Evolutionary conservation across 2,888 invertebrate species (phyloP), one percentile per base, ranked within the genome.

Genomic region (Brachylomia viminalis): DNA sequence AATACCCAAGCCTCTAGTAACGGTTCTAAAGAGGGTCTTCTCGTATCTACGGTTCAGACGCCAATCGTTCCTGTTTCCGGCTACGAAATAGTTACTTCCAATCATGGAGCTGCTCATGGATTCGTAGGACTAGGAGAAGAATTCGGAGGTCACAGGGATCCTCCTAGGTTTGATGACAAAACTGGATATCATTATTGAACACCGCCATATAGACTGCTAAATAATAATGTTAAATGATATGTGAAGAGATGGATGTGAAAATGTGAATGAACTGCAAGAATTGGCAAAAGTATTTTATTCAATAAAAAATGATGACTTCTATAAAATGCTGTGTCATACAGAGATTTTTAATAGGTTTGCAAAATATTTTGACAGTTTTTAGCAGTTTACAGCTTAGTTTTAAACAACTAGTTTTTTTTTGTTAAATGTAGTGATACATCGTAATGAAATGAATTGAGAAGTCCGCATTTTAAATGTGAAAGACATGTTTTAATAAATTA

Each of bases 171-270:
- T 71, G 94, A 95, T 77, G 89, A 89, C 23, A 87, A 93, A 88
- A 94, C 94, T 68, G 96, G 96, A 49, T 96, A 96, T 84, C 93
- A 95, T 90, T 95, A 96, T 86, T 95, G 82, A 92, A 82, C 54
- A 82, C 87, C 90, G 88, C 89, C 90, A 91, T 90, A 79, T 56
- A 79, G 66, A 81, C 75, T 75, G 70, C 54, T 33, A 33, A 38
- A 33, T 38, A 38, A 54, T 77, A 42, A 54, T 42, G 38, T 69
- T 45, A 59, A 67, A 30, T 49, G 20, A 59, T 23, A 59, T 5
- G 15, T 56, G 11, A 42, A 66, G 15, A 62, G n/a, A 58, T 30
- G 47, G 7, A 69, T 62, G 30, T 42, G 42, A 75, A 78, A 33
- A 58, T 69, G 71, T 76, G 42, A 75, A 79, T 64, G 62, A 64